Evolutionary conservation across 2,888 invertebrate genomes (phyloP).

Genomic region (Mesochorus sp.): DNA sequence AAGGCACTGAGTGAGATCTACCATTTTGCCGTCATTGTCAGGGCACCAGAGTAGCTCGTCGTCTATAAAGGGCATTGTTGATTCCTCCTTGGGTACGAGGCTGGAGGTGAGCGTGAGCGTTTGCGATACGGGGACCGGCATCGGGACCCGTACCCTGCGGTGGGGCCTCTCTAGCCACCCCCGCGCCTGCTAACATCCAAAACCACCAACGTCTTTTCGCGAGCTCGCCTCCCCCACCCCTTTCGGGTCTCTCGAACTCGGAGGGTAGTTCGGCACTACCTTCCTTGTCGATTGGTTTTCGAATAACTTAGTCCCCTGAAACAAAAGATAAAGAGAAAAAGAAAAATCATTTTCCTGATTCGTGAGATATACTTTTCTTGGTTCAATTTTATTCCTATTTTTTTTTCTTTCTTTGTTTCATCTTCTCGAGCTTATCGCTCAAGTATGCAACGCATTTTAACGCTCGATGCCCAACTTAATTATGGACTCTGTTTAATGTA

Average conservation of each 20-base stretch:
- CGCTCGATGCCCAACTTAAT: constrained; percentile 53
- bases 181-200: constrained; percentile 81
- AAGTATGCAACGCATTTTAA: constrained; percentile 34
- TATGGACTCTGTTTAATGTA: constrained; percentile 21
- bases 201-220: constrained; percentile 72
- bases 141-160: constrained; percentile 81
- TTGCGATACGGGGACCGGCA: constrained; percentile 82
- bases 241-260: constrained; percentile 32
- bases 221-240: constrained; percentile 60
- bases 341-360: no score
- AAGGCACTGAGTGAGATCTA: constrained; percentile 94
- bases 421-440: no score
- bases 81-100: constrained; percentile 82
- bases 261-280: not conserved
- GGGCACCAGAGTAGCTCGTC: constrained; percentile 97
- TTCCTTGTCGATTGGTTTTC: not conserved
- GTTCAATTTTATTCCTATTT: not conserved
- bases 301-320: constrained; percentile 31
- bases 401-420: no score
- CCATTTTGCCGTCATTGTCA: constrained; percentile 97
- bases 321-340: constrained; percentile 8
- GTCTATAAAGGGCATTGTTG: constrained; percentile 96
- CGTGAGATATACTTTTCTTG: not conserved
- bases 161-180: constrained; percentile 82
- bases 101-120: constrained; percentile 80